Evolutionary conservation across 30 jellyfish, hydroid and myxozoan genomes (phyloP).

Genomic region (Aurelia aurita): DNA sequence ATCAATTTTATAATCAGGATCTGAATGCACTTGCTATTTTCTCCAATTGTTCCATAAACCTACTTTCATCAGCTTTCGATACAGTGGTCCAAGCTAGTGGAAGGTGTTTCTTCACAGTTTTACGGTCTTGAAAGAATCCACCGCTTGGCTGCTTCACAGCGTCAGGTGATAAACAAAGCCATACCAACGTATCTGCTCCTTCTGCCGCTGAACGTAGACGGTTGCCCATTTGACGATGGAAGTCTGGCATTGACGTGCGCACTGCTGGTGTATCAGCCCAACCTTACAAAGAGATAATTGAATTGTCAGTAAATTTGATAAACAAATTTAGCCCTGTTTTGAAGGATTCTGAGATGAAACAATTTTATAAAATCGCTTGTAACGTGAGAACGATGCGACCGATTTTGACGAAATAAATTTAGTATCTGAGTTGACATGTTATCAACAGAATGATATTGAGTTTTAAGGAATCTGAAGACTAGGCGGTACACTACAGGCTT

Average conservation of each 20-base stretch:
- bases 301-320: too few species aligned
- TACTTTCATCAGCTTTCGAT: conserved; percentile 31
- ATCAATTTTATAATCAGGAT: neutral
- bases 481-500: too few species aligned
- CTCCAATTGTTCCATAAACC: conserved; percentile 63
- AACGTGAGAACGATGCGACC: too few species aligned
- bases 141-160: conserved; percentile 77
- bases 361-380: too few species aligned
- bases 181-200: conserved; percentile 89
- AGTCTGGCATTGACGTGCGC: conserved; percentile 83
- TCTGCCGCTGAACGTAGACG: conserved; percentile 79
- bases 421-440: too few species aligned
- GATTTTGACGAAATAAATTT: too few species aligned
- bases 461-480: too few species aligned
- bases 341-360: too few species aligned
- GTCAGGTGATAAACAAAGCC: conserved; percentile 79
- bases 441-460: too few species aligned
- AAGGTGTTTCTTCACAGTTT: conserved; percentile 67
- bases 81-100: conserved; percentile 76
- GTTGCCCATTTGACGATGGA: conserved; percentile 75
- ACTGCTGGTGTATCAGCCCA: conserved; percentile 97
- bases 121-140: conserved; percentile 78
- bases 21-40: conserved; percentile 56
- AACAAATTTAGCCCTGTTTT: too few species aligned
- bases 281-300: conserved; percentile 8